A percentile compares a stretch with the other conserved stretches of the same genome.
phyloP scores from a whole-genome alignment of 2,888 invertebrate genomes.

The Hydrotaea cyrtoneurina region DNA sequence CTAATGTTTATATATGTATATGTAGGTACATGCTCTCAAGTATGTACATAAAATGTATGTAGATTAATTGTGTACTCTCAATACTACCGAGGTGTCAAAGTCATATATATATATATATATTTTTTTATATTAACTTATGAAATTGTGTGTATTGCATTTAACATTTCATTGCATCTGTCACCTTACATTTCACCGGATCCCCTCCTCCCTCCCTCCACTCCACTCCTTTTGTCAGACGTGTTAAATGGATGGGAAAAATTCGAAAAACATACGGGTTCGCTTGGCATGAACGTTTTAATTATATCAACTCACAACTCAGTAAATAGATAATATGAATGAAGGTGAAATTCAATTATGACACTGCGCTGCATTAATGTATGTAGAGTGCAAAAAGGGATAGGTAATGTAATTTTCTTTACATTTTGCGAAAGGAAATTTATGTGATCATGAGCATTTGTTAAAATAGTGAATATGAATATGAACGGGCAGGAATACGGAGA shows the following conservation, averaged over 20 bases:
- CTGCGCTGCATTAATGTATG: not conserved
- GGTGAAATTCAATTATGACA: not conserved
- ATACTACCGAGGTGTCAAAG: no score
- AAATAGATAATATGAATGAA: not conserved
- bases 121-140: no score
- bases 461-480: no score
- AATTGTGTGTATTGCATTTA: no score
- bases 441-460: not conserved
- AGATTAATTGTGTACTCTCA: not conserved
- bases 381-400: not conserved
- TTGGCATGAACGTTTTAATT: slow-evolving; percentile 24
- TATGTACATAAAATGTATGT: not conserved
- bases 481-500: no score
- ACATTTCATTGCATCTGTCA: not conserved
- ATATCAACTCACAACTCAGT: not conserved
- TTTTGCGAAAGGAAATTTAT: not conserved
- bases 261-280: not conserved
- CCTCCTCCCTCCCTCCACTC: not conserved
- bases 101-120: no score
- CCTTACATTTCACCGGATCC: not conserved
- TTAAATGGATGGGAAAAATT: not conserved
- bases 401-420: not conserved
- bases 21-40: no score
- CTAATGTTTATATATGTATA: no score
- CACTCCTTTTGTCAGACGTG: not conserved